Conservation (phyloP, 2,888 invertebrate genomes). For the Drosophila barbarae region DNA sequence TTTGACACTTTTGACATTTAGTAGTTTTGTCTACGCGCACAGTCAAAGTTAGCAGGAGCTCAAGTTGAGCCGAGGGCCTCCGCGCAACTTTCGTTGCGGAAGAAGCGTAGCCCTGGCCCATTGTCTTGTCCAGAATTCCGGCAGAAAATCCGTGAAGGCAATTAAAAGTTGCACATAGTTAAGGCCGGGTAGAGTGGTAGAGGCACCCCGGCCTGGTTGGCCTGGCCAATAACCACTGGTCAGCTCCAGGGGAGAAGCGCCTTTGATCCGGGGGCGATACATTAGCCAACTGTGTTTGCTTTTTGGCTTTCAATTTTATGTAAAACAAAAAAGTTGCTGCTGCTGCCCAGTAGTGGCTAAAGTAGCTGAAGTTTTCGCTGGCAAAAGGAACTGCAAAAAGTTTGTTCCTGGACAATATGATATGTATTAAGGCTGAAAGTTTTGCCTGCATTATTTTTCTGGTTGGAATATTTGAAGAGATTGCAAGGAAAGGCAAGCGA, state of each 20-base stretch:
- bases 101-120: slow-evolving; percentile 15
- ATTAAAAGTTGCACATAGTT: slow-evolving; percentile 59
- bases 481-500: neutral
- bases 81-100: slow-evolving; percentile 7
- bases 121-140: slow-evolving; percentile 45
- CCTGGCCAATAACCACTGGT: slow-evolving; percentile 28
- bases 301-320: slow-evolving; percentile 30
- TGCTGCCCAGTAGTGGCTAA: slow-evolving; percentile 10
- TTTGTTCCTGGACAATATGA: slow-evolving; percentile 27
- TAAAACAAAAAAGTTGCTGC: slow-evolving; percentile 23
- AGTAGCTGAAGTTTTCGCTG: slow-evolving; percentile 16
- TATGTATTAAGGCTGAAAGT: slow-evolving; percentile 36
- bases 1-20: slow-evolving; percentile 75
- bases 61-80: slow-evolving; percentile 17
- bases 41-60: slow-evolving; percentile 12
- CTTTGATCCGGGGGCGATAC: slow-evolving; percentile 25
- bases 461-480: slow-evolving; percentile 28
- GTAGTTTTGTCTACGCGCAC: slow-evolving; percentile 68
- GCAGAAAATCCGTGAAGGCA: slow-evolving; percentile 59
- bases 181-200: slow-evolving; percentile 1
- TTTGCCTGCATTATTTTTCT: slow-evolving; percentile 26
- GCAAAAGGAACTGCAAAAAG: slow-evolving; percentile 5
- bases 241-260: slow-evolving; percentile 11
- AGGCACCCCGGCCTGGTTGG: slow-evolving; percentile 18
- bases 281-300: slow-evolving; percentile 36